A percentile compares a stretch with the other conserved stretches of the same genome.
These are phyloP conservation scores for Manis pentadactyla DNA, from an alignment of 2,797 vertebrate species.

Conservation along the genomic window DNA sequence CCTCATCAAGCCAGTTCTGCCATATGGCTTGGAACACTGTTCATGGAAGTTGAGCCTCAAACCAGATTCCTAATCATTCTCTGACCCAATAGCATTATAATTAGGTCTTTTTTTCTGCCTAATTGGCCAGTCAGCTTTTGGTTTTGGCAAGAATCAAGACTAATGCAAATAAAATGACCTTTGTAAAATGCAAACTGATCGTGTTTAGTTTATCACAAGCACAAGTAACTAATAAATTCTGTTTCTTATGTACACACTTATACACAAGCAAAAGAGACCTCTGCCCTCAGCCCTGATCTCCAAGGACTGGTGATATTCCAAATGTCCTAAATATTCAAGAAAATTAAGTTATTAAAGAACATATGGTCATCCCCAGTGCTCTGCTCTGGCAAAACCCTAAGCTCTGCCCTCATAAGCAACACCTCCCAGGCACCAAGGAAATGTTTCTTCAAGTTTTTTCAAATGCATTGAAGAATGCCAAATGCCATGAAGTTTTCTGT, in stretches of 20 bases:
- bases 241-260: background rate
- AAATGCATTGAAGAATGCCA: background rate
- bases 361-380: background rate
- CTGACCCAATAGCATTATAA: too few relatives aligned
- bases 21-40: background rate
- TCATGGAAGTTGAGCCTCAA: background rate
- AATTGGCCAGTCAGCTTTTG: too few relatives aligned
- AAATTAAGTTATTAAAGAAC: background rate
- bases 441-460: background rate
- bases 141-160: too few relatives aligned
- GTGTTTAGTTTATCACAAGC: too few relatives aligned
- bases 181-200: too few relatives aligned
- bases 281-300: background rate
- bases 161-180: too few relatives aligned
- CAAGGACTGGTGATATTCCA: too few relatives aligned
- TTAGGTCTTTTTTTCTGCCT: too few relatives aligned
- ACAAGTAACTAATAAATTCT: background rate
- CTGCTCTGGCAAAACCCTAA: background rate
- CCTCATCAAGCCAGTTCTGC: background rate
- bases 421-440: background rate
- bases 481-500: background rate
- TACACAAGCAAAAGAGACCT: background rate
- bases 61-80: too few relatives aligned
- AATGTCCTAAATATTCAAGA: background rate
- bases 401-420: background rate